These are phyloP conservation scores for Mechanitis mazaeus DNA, from an alignment of 2,888 invertebrate genomes.

Conservation along the genomic window DNA sequence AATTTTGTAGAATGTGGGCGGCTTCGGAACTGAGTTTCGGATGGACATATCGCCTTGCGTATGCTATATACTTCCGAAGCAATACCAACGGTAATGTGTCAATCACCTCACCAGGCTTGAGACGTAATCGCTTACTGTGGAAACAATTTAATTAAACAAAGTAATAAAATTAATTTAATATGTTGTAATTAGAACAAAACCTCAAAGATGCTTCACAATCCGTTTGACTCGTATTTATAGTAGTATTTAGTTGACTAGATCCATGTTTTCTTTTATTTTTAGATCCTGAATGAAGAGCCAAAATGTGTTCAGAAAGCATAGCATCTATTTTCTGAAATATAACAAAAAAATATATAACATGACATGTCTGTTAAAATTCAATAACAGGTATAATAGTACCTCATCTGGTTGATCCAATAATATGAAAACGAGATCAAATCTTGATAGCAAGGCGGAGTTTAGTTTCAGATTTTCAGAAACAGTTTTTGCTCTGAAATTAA, in stretches of 20 bases:
- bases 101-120: slow-evolving; percentile 77
- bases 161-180: neutral
- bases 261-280: slow-evolving; percentile 44
- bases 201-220: slow-evolving; percentile 52
- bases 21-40: slow-evolving; percentile 86
- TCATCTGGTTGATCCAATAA: slow-evolving; percentile 91
- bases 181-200: slow-evolving; percentile 29
- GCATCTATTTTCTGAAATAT: slow-evolving; percentile 82
- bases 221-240: slow-evolving; percentile 50
- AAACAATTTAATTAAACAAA: neutral
- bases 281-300: slow-evolving; percentile 82
- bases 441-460: slow-evolving; percentile 88
- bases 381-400: slow-evolving; percentile 51
- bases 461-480: slow-evolving; percentile 93
- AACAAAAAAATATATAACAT: neutral
- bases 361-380: no score
- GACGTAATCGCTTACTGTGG: slow-evolving; percentile 76
- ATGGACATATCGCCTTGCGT: slow-evolving; percentile 90
- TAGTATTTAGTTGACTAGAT: slow-evolving; percentile 38
- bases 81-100: slow-evolving; percentile 85
- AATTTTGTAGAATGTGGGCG: slow-evolving; percentile 81
- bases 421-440: slow-evolving; percentile 96
- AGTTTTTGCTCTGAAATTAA: slow-evolving; percentile 81
- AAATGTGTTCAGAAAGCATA: slow-evolving; percentile 87
- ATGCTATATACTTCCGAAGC: slow-evolving; percentile 93